Base-by-base conservation (phyloP, 2,113 vertebrate species). In the Athene noctua region DNA sequence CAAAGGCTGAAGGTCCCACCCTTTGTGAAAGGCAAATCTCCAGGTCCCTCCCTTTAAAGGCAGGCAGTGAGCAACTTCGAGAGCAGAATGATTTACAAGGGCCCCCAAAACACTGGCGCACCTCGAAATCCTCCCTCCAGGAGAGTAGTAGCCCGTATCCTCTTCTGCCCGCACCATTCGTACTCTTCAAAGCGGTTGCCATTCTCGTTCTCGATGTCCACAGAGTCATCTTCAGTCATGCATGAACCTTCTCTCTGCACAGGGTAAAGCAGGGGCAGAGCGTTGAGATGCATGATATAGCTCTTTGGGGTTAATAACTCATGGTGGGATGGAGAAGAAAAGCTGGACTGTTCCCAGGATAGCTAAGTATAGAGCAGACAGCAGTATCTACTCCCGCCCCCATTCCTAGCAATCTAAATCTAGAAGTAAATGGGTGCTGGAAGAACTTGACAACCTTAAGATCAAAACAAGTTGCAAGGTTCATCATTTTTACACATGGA, bases 91-190 rank as follows among this genome's bases (percentile, higher is more conserved):
- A 74, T 86, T 88, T 38, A 71, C 13, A 86, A 55, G 17, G 38
- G 59, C 6, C 66, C 75, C 22, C 14, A 19, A 73, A 79, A 88
- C 85, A 61, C 62, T 12, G 20, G 40, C 96, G 42, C 98, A 99
- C 99, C 99, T 99, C 99, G 98, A 97, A 99, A 99, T 86, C 99
- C 99, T 94, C 99, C 99, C 96, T 99, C 99, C 97, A 99, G 97
- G 84, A 99, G 98, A 57, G 99, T 98, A 6, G 99, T 99, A 40
- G 99, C 99, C 95, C 99, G 98, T 98, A 99, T 99, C 98, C 99
- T 98, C 97, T 99, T 99, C 98, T 99, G 99, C 15, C 99, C 99
- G 3, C 99, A 99, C 99, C 99, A 99, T 89, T 99, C 99, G 55
- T 99, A 99, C 86, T 99, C 99, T 86, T 99, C 99, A 83, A 99